Base-by-base conservation (phyloP, 1,140 invertebrate genomes). In the Drosophila lacteicornis region DNA sequence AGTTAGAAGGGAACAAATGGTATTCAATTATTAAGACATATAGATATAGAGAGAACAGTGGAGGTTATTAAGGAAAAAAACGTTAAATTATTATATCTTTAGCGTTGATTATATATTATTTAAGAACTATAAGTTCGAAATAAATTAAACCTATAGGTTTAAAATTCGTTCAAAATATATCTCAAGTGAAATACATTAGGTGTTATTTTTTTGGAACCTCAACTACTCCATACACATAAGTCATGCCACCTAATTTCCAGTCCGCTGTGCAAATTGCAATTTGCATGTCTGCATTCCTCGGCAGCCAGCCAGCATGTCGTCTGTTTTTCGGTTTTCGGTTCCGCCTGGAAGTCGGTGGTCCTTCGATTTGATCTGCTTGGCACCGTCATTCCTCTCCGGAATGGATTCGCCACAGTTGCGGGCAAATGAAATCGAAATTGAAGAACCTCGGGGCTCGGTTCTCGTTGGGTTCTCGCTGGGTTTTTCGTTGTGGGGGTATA, bases 241-340 rank as follows among this genome's bases (percentile, higher is more conserved):
- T 65, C 65, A 65, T 65, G 60, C 46, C 33, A 36, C 40, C 65
- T 68, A 30, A 60, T 47, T 40, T 42, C 33, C 47, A 40, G 49
- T 33, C 17, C 63, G 49, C 63, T 66, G 62, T 70, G 65, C 43
- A 87, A 80, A 87, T 87, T 78, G 68, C 85, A 49, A 87, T 86
- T 80, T 65, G 55, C 59, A 86, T 78, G 58, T 68, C 71, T 67
- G 75, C 60, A 82, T 67, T 45, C 47, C 74, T 53, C 46, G 15
- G 22, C 13, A 13, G 62, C 40, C 49, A 69, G 73, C 53, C 75
- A 69, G 57, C 57, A 68, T 77, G 45, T 79, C 65, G 76, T 71
- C 58, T 63, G 58, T 50, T 49, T 60, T 42, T 67, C 25, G 61
- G 51, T 66, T 76, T 42, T 67, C 33, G 61, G 51, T 75, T 76